Percentiles rank a stretch among this genome's conserved stretches.
phyloP scores from a whole-genome alignment of 2,113 vertebrate genomes.

The Paedocypris sp. region DNA sequence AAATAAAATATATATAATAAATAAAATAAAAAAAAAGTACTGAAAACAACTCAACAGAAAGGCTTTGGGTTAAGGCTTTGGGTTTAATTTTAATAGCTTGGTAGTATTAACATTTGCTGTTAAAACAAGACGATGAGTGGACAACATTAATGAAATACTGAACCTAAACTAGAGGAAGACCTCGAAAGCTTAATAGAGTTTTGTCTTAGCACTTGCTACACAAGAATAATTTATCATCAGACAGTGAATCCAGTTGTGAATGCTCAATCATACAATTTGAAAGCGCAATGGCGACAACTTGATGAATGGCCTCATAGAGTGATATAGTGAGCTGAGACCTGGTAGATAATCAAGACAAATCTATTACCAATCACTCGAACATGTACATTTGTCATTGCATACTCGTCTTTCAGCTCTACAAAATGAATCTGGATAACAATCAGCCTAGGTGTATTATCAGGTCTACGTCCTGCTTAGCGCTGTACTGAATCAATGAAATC shows the following conservation, averaged over 20 bases:
- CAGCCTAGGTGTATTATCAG: not conserved
- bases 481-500: too few relatives aligned
- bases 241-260: slow-evolving; percentile 23
- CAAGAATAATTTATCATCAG: slow-evolving; percentile 28
- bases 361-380: slow-evolving; percentile 31
- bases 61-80: too few relatives aligned
- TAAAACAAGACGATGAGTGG: too few relatives aligned
- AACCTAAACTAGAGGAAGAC: not conserved
- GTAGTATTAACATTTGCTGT: too few relatives aligned
- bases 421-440: not conserved
- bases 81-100: too few relatives aligned
- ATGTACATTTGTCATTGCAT: slow-evolving; percentile 31
- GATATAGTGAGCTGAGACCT: slow-evolving; percentile 29
- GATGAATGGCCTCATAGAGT: slow-evolving; percentile 29
- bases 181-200: slow-evolving; percentile 25
- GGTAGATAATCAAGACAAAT: slow-evolving; percentile 40
- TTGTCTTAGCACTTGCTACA: slow-evolving; percentile 12
- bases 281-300: slow-evolving; percentile 17
- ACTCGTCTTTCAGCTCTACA: slow-evolving; percentile 1
- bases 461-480: slow-evolving; percentile 7
- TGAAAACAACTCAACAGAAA: too few relatives aligned
- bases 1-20: too few relatives aligned
- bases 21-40: too few relatives aligned
- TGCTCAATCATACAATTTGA: slow-evolving; percentile 32
- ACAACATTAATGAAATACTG: too few relatives aligned